Evolutionary conservation across 2,113 vertebrate genomes (phyloP), one percentile per base, ranked within the genome.

Genomic region (Cyanistes caeruleus): DNA sequence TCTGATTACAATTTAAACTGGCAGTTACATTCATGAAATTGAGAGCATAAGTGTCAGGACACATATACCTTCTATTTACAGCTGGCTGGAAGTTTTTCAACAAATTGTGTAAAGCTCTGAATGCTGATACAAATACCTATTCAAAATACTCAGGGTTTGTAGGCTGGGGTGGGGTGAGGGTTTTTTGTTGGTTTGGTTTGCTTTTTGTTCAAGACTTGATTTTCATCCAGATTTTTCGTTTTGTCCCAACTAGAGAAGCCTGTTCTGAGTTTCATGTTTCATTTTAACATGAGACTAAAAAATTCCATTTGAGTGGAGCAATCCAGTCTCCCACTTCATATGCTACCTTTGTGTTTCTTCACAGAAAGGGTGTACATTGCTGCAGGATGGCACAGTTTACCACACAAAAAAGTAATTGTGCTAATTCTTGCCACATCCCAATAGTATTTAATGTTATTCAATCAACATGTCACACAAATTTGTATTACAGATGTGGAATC

Each of bases 1-100:
- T 93, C 92, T 77, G 72, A 88, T 96, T 94, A 92, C 88, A 78
- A 86, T 93, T 75, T 94, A 95, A 93, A 95, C 79, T 84, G 72
- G 48, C 58, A 86, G 79, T 70, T 80, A 52, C 72, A 68, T 93
- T 91, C 91, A 96, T 74, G 79, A 91, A 89, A 97, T 91, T 78
- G 87, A 95, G 91, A 96, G 58, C 56, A 8, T 78, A 88, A 82
- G 70, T 84, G 73, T 49, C 74, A 49, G 78, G 63, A 95, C 76
- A 87, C 55, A 89, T 73, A 87, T 49, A 88, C 30, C 74, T 88
- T 89, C 87, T 60, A 18, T 68, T 90, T 82, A 86, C n/a, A 92
- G 72, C 15, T 70, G 48, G 48, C 48, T 93, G 86, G 80, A 95
- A 90, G 89, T 39, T 88, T 93, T 93, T 92, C 59, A 93, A 70